Evolutionary conservation across 2,888 invertebrate species (phyloP).

Genomic region (Aleiodes testaceus): DNA sequence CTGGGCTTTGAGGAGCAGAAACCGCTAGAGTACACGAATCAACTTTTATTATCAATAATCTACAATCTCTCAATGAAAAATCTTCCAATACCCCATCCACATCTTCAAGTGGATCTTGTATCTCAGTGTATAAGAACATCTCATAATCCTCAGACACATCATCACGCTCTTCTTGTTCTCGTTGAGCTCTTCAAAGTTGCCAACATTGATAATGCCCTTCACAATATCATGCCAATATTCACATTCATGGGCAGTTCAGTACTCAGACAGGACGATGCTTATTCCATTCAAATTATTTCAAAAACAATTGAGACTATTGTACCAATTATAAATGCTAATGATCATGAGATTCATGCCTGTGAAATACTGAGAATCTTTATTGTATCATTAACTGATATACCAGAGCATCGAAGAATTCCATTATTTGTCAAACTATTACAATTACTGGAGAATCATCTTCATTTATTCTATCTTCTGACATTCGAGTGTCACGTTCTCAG

Average conservation of each 20-base stretch:
- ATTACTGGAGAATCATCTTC: conserved; percentile 81
- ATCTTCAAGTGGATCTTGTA: conserved; percentile 82
- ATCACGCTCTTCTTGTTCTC: conserved; percentile 90
- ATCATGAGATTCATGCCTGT: conserved; percentile 74
- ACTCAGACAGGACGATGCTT: conserved; percentile 93
- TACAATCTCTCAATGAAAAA: conserved; percentile 74
- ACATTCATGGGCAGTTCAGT: conserved; percentile 98
- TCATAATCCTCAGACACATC: conserved; percentile 95
- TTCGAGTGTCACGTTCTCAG: conserved; percentile 80
- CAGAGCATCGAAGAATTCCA: conserved; percentile 90
- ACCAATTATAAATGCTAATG: conserved; percentile 80
- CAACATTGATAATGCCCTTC: conserved; percentile 74
- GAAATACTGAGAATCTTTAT: conserved; percentile 91
- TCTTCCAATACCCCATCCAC: conserved; percentile 71
- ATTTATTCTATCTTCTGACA: conserved; percentile 82
- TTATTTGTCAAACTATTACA: conserved; percentile 87
- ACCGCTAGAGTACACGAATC: conserved; percentile 90
- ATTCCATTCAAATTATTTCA: conserved; percentile 94
- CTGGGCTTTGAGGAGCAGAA: conserved; percentile 87
- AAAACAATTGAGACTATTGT: conserved; percentile 92
- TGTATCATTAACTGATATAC: conserved; percentile 92
- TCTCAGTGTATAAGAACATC: conserved; percentile 93
- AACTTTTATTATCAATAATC: conserved; percentile 85
- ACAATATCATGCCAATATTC: conserved; percentile 96
- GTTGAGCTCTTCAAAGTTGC: conserved; percentile 75